These are phyloP conservation scores for Smutsia gigantea DNA, from an alignment of 2,797 vertebrate genomes.

Conservation along the genomic window DNA sequence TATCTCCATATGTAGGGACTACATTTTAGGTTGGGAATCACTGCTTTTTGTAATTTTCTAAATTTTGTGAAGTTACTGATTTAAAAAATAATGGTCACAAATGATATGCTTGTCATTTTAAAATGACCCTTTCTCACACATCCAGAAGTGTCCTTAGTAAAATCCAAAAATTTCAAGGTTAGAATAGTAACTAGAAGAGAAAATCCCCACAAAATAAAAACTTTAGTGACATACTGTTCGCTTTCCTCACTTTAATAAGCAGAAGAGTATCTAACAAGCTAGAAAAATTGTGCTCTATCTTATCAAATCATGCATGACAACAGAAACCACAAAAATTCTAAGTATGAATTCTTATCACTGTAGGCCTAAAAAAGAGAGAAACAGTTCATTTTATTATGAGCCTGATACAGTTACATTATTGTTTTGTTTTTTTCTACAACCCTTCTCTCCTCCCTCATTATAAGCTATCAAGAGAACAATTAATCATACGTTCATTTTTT, in stretches of 20 bases:
- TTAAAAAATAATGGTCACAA: not conserved
- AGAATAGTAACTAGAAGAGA: not conserved
- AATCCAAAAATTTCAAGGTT: not conserved
- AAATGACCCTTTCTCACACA: not conserved
- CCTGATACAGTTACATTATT: not conserved
- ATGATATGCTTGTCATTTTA: not conserved
- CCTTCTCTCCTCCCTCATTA: not conserved
- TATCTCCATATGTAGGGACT: not conserved
- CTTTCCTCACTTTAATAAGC: not conserved
- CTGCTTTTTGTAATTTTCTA: not conserved
- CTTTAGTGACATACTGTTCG: not conserved
- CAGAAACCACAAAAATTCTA: not conserved
- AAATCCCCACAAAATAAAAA: not conserved
- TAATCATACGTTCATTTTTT: not conserved
- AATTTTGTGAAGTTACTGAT: not conserved
- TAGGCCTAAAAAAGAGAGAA: not conserved
- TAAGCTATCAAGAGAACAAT: not conserved
- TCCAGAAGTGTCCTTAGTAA: not conserved
- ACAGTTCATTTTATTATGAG: not conserved
- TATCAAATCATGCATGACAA: not conserved
- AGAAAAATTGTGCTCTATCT: not conserved
- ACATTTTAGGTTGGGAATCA: not conserved
- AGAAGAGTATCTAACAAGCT: not conserved
- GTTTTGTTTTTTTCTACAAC: not conserved
- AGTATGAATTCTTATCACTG: not conserved